phyloP scores from a whole-genome alignment of 1,140 invertebrate species.

The Macrosteles quadrilineatus region DNA sequence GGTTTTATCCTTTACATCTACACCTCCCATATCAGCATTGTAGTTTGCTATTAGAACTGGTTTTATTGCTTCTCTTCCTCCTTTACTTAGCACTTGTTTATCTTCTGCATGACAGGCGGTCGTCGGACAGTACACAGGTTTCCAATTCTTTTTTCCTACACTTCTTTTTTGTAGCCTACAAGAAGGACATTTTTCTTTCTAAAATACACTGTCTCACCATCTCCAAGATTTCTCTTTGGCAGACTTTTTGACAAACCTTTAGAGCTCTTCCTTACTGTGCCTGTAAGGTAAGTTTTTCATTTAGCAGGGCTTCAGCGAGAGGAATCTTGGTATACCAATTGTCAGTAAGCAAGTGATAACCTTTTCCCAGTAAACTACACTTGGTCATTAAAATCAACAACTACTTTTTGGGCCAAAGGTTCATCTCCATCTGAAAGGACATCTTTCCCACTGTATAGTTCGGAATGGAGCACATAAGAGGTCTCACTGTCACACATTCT shows the following conservation, averaged over 20 bases:
- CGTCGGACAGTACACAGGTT: conserved; percentile 15
- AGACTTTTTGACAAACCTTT: conserved; percentile 14
- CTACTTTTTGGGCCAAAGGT: conserved; percentile 7
- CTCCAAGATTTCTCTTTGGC: neutral
- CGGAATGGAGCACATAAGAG: conserved; percentile 19
- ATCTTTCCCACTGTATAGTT: conserved; percentile 24
- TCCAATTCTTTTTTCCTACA: too few relatives aligned
- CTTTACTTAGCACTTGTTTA: neutral
- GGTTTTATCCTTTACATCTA: conserved; percentile 25
- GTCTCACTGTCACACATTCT: too few relatives aligned
- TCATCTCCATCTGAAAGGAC: conserved; percentile 9
- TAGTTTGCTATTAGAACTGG: conserved; percentile 16
- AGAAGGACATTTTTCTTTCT: conserved; percentile 2
- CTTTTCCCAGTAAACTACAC: conserved; percentile 19
- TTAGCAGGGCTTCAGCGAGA: conserved; percentile 1
- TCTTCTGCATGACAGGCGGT: conserved; percentile 19
- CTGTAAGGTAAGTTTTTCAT: conserved; percentile 18
- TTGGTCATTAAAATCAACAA: conserved; percentile 5
- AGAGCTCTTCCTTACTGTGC: conserved; percentile 20
- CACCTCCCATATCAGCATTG: conserved; percentile 25
- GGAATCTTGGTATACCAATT: conserved; percentile 22
- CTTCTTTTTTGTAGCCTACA: conserved; percentile 3
- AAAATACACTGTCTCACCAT: conserved; percentile 6
- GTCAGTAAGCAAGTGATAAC: conserved; percentile 20
- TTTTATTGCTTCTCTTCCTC: conserved; percentile 18